phyloP scores from a whole-genome alignment of 2,113 vertebrate species.

The Zosterops japonicus region DNA sequence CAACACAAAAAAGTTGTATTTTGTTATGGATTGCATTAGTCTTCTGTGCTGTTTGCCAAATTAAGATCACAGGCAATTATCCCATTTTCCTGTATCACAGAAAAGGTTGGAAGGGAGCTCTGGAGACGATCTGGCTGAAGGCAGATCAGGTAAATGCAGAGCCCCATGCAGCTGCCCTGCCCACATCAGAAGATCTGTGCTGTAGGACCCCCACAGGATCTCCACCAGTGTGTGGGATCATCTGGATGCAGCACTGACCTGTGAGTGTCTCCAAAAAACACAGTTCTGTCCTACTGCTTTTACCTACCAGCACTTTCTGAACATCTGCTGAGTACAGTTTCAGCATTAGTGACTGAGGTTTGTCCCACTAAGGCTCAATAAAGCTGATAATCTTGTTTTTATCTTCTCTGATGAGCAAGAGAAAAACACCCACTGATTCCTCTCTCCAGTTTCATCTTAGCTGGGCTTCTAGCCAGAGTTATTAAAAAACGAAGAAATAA shows the following conservation, averaged over 20 bases:
- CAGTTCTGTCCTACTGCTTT: not conserved
- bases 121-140: not conserved
- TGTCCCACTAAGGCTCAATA: not conserved
- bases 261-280: rapidly evolving
- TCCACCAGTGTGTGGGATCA: rapidly evolving
- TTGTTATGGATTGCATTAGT: not conserved
- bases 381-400: not conserved
- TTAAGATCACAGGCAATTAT: not conserved
- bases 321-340: not conserved
- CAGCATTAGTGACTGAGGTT: not conserved
- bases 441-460: not conserved
- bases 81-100: not conserved
- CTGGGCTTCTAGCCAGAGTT: not conserved
- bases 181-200: rapidly evolving
- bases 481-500: not conserved
- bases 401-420: not conserved
- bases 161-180: not conserved
- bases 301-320: not conserved
- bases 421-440: not conserved
- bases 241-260: not conserved
- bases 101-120: not conserved
- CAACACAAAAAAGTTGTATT: not conserved
- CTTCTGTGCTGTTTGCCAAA: not conserved
- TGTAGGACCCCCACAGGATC: not conserved
- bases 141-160: not conserved